These are phyloP conservation scores for Leptinotarsa rubiginosa DNA, from an alignment of 2,888 invertebrate species.

Conservation along the genomic window DNA sequence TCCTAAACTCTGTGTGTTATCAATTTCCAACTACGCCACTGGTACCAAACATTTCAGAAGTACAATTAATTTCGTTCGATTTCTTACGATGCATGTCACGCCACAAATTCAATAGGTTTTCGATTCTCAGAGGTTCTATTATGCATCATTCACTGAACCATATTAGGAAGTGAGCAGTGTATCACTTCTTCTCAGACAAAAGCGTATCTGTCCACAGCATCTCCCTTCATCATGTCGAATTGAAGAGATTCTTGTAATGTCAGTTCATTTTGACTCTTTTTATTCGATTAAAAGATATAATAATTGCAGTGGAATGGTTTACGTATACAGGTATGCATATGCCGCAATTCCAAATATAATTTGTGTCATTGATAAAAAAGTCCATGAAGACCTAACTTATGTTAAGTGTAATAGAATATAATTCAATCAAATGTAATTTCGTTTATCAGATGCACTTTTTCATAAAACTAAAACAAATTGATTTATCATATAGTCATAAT, in stretches of 20 bases:
- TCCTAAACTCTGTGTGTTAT: too few species aligned
- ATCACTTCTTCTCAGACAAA: slow-evolving; percentile 14
- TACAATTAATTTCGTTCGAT: slow-evolving; percentile 12
- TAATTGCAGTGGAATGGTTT: too few species aligned
- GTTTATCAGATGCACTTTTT: too few species aligned
- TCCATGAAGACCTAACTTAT: too few species aligned
- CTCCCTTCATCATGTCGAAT: slow-evolving; percentile 13
- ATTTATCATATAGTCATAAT: too few species aligned
- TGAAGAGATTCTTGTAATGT: slow-evolving; percentile 6
- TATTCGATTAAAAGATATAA: too few species aligned
- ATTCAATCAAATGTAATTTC: too few species aligned
- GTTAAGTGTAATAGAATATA: too few species aligned
- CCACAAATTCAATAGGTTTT: slow-evolving; percentile 7
- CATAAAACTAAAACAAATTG: too few species aligned
- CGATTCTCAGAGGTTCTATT: slow-evolving; percentile 9
- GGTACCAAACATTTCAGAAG: not conserved
- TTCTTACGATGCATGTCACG: slow-evolving; percentile 17
- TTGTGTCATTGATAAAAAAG: too few species aligned
- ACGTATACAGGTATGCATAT: too few species aligned
- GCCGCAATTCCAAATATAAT: too few species aligned
- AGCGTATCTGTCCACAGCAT: slow-evolving; percentile 8
- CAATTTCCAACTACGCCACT: not conserved
- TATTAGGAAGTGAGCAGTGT: slow-evolving; percentile 13
- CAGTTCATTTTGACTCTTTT: not conserved
- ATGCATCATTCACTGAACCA: slow-evolving; percentile 17